phyloP scores from a whole-genome alignment of 1,140 invertebrate species.

The Hypsibius dujardini region DNA sequence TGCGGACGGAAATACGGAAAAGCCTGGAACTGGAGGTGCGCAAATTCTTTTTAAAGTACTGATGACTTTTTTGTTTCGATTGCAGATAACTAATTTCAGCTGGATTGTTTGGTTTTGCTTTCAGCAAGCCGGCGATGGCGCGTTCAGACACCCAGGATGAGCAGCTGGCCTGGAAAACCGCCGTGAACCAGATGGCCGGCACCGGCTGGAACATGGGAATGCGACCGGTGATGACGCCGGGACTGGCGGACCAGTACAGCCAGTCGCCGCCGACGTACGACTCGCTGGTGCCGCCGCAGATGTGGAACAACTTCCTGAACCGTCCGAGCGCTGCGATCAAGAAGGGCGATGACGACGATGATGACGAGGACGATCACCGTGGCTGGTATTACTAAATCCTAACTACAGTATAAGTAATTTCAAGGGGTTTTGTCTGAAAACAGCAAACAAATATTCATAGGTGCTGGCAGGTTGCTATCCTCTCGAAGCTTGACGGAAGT shows the following conservation, averaged over 20 bases:
- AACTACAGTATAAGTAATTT: too few species aligned
- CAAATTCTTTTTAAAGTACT: too few species aligned
- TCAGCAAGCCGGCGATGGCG: not conserved
- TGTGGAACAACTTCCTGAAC: conserved; percentile 2
- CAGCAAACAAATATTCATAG: too few species aligned
- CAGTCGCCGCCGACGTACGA: not conserved
- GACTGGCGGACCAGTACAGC: not conserved
- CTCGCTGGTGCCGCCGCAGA: not conserved
- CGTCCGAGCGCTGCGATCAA: not conserved
- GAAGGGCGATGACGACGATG: conserved; percentile 7
- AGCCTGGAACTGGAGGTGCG: not conserved
- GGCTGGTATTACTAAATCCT: too few species aligned
- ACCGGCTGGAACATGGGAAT: not conserved
- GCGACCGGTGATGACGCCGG: not conserved
- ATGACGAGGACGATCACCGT: not conserved
- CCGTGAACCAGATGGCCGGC: not conserved
- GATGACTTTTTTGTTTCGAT: not conserved
- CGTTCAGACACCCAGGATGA: not conserved
- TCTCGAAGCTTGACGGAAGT: not conserved
- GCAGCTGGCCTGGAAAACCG: not conserved
- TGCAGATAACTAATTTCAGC: not conserved
- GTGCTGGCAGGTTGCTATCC: not conserved
- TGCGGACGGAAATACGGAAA: not conserved
- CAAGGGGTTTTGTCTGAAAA: too few species aligned
- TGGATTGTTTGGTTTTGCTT: not conserved